Evolutionary conservation across 1,140 invertebrate species (phyloP).

Genomic region (Zaprionus davidi): DNA sequence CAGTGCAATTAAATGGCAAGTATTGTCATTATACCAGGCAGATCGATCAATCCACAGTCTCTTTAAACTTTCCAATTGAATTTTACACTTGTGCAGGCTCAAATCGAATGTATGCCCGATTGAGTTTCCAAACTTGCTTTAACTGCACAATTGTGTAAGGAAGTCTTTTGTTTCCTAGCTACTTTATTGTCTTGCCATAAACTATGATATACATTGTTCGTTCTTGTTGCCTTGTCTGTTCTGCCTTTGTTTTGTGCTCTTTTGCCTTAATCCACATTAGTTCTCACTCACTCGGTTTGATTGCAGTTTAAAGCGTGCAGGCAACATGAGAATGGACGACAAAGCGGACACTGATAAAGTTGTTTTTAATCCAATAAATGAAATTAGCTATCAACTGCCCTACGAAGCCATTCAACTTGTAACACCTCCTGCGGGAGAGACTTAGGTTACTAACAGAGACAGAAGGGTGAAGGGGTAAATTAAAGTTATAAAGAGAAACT

Average conservation of each 20-base stretch:
- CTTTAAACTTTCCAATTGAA: conserved; percentile 4
- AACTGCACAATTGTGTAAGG: neutral
- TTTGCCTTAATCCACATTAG: conserved; percentile 63
- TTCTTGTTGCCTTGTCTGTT: conserved; percentile 20
- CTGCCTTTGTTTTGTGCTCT: conserved; percentile 16
- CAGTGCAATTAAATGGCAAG: neutral
- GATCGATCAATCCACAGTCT: neutral
- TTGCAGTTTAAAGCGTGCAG: conserved; percentile 44
- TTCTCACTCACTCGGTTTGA: conserved; percentile 55
- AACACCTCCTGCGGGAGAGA: neutral
- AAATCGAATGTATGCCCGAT: conserved; percentile 1
- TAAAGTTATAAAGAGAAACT: neutral
- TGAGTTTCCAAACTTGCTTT: neutral
- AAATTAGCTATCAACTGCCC: conserved; percentile 76
- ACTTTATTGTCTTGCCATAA: neutral
- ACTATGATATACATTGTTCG: neutral
- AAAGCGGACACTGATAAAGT: conserved; percentile 9
- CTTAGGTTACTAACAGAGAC: neutral
- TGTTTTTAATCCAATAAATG: conserved; percentile 76
- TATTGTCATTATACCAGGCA: neutral
- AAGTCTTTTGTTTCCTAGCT: neutral
- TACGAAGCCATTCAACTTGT: conserved; percentile 62
- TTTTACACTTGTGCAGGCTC: neutral
- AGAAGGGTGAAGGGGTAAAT: neutral
- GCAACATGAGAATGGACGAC: conserved; percentile 17